Evolutionary conservation across 1,140 invertebrate species (phyloP).

Genomic region (Solenopsis invicta): DNA sequence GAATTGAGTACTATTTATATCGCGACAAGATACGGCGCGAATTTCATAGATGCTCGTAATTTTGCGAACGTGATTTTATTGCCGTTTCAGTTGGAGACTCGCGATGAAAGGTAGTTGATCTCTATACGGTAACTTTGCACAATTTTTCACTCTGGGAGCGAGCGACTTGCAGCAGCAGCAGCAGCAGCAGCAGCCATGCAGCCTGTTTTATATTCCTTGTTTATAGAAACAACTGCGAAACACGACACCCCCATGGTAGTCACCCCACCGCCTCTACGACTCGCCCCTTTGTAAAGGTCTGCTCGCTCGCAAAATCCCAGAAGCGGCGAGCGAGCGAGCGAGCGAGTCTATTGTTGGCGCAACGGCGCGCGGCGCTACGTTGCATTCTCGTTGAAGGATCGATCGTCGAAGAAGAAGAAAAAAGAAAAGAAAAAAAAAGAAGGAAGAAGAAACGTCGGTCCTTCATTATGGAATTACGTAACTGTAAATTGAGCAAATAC

Average conservation of each 20-base stretch:
- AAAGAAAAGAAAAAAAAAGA: conserved; percentile 49
- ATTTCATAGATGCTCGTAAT: too few relatives aligned
- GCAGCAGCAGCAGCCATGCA: not conserved
- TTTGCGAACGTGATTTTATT: too few relatives aligned
- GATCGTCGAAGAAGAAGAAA: conserved; percentile 53
- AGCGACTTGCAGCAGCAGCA: too few relatives aligned
- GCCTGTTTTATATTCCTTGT: conserved; percentile 73
- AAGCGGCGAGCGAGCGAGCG: too few relatives aligned
- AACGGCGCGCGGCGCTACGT: conserved; percentile 78
- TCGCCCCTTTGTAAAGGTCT: conserved; percentile 69
- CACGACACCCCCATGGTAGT: conserved; percentile 75
- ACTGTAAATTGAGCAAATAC: conserved; percentile 87
- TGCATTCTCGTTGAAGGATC: conserved; percentile 64
- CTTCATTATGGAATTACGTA: conserved; percentile 85
- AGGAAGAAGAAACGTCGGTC: conserved; percentile 71
- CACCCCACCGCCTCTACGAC: conserved; percentile 54
- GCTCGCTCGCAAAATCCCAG: conserved; percentile 80
- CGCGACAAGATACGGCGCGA: too few relatives aligned
- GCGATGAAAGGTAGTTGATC: too few relatives aligned
- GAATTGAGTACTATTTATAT: too few relatives aligned
- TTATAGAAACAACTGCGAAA: conserved; percentile 81
- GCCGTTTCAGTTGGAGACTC: too few relatives aligned
- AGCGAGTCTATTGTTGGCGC: conserved; percentile 78
- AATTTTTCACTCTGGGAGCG: conserved; percentile 21
- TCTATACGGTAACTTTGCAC: conserved; percentile 22